phyloP scores from a whole-genome alignment of 2,797 vertebrate species.

The Phylloscopus collybita region DNA sequence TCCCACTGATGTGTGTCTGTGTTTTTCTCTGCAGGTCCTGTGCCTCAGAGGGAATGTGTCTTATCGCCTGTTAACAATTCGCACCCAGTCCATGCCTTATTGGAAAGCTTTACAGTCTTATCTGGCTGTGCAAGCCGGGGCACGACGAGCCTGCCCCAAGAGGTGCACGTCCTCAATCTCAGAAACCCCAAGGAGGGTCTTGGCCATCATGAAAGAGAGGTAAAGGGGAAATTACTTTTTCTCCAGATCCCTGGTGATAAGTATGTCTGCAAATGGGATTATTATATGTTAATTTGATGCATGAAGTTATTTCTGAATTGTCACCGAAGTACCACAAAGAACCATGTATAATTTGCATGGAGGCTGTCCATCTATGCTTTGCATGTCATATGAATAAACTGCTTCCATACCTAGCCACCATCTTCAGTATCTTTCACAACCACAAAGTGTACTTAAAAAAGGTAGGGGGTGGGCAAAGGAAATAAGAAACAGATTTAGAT shows the following conservation, averaged over 20 bases:
- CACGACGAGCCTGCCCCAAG: slow-evolving; percentile 84
- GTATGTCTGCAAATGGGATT: neutral
- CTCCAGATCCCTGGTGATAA: neutral
- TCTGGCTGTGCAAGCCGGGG: slow-evolving; percentile 94
- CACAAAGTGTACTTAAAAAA: neutral
- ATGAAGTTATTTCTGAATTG: neutral
- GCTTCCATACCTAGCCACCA: neutral
- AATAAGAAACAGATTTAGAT: slow-evolving; percentile 72
- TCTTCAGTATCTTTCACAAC: neutral
- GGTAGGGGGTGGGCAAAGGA: neutral
- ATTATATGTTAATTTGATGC: neutral
- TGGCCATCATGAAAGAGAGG: slow-evolving; percentile 73
- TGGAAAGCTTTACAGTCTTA: slow-evolving; percentile 88
- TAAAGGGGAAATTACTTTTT: slow-evolving; percentile 37
- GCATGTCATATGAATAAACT: neutral
- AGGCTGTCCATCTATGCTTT: neutral
- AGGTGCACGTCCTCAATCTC: slow-evolving; percentile 95
- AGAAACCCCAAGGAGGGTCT: slow-evolving; percentile 71
- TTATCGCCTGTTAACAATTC: slow-evolving; percentile 84
- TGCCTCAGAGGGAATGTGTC: slow-evolving; percentile 84
- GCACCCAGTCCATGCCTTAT: slow-evolving; percentile 90
- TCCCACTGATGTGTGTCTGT: neutral
- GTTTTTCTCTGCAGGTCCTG: slow-evolving; percentile 78
- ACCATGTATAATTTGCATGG: neutral
- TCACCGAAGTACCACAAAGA: neutral